Conservation (phyloP, 2,888 invertebrate species). For the Archips xylosteana region DNA sequence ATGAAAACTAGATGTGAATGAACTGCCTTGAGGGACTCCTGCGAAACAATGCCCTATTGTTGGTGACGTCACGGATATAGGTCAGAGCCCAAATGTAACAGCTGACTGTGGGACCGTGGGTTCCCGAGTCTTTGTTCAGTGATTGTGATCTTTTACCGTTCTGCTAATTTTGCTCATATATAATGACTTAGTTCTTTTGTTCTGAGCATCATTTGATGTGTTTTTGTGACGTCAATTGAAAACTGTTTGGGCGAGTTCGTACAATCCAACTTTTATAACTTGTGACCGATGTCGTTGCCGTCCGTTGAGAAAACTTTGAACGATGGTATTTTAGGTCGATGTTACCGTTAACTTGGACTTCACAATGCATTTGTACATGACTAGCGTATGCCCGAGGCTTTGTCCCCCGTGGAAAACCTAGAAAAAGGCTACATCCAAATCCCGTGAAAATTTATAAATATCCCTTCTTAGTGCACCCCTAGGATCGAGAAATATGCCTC, state of each 20-base stretch:
- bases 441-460: too few relatives aligned
- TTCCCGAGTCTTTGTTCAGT: slow-evolving; percentile 51
- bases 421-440: too few relatives aligned
- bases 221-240: background rate
- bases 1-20: slow-evolving; percentile 79
- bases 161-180: slow-evolving; percentile 14
- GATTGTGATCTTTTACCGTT: slow-evolving; percentile 46
- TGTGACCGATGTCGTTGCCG: too few relatives aligned
- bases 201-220: background rate
- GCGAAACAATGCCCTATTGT: slow-evolving; percentile 85
- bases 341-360: too few relatives aligned
- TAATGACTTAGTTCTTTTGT: slow-evolving; percentile 8
- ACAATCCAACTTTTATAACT: background rate
- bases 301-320: too few relatives aligned
- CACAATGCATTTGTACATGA: too few relatives aligned
- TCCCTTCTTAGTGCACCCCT: too few relatives aligned
- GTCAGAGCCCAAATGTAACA: slow-evolving; percentile 82
- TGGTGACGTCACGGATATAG: slow-evolving; percentile 83
- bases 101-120: slow-evolving; percentile 75
- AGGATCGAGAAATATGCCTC: too few relatives aligned
- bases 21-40: slow-evolving; percentile 82
- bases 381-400: too few relatives aligned
- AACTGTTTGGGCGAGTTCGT: background rate
- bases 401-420: too few relatives aligned
- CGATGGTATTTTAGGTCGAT: too few relatives aligned